Evolutionary conservation across 53 echinoderm and acorn worm genomes (phyloP).

Genomic region (Echinometra lucunter): DNA sequence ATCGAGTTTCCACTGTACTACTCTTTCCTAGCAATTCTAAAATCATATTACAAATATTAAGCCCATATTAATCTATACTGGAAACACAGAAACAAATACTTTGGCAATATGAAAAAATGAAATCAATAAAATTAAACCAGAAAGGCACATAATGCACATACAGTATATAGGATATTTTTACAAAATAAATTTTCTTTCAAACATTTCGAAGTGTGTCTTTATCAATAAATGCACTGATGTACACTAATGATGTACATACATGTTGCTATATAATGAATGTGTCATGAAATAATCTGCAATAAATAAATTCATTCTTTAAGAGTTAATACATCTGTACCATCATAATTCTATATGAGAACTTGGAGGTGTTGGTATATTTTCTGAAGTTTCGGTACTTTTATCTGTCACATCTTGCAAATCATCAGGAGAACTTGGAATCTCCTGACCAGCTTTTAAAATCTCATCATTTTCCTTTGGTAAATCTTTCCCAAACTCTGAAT

Average conservation of each 20-base stretch:
- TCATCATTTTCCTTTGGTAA: background rate
- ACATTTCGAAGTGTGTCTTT: background rate
- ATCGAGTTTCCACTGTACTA: too few species aligned
- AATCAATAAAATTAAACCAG: background rate
- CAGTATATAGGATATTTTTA: background rate
- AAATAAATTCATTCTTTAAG: background rate
- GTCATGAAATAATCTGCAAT: slow-evolving; percentile 24
- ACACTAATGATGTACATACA: background rate
- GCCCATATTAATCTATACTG: background rate
- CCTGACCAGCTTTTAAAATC: slow-evolving; percentile 29
- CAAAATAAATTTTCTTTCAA: background rate
- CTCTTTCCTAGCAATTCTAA: too few species aligned
- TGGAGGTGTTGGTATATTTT: slow-evolving; percentile 28
- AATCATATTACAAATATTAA: too few species aligned
- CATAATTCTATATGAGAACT: slow-evolving; percentile 50
- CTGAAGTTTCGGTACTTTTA: background rate
- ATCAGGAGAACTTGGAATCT: slow-evolving; percentile 65
- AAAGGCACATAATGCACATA: slow-evolving; percentile 24
- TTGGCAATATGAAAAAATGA: background rate
- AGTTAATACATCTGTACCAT: background rate
- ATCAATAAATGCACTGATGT: background rate
- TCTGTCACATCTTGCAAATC: slow-evolving; percentile 53
- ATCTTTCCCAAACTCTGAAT: background rate
- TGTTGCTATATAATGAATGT: background rate
- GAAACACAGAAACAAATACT: background rate